Base-by-base conservation (phyloP, 2,797 vertebrate genomes). In the Myotis vivesi region DNA sequence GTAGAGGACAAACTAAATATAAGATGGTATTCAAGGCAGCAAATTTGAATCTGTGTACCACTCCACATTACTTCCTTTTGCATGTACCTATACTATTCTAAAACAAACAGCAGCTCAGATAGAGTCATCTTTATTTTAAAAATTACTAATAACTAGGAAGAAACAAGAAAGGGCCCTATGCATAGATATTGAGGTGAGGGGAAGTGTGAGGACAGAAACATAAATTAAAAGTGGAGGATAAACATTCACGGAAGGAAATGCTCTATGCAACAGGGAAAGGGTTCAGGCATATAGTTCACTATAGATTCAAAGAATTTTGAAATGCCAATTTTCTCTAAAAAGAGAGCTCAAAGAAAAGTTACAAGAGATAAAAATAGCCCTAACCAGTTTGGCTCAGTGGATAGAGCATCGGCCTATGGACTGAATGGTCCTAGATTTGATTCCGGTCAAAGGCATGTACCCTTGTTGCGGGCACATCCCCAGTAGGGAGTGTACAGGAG, bases 171-270 rank as follows among this genome's bases (percentile, higher is more conserved):
- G 13, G 2, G 28, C 57, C 1, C 12, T 81, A 49, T 10, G 53
- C 8, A 41, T 20, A 64, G 46, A 38, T 73, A 57, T 1, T 16
- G 8, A 53, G 66, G 30, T 19, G 12, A 57, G 17, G 23, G 23
- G 3, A 38, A 77, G 11, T 64, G 3, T 23, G 30, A 94, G 16
- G 59, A 91, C n/a, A 81, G 33, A 44, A 76, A 79, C 49, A 36
- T 64, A 95, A 87, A 73, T 83, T 86, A 59, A 89, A 91, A 68
- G 44, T 57, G 87, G 41, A 68, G 49, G n/a, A 68, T 88, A 91
- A 66, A 17, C 2, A 51, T 87, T 84, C 76, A 85, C 3, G 28
- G 38, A 19, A 55, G 59, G 44, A 94, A 82, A 59, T 66, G 84
- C 11, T 84, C 44, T 77, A 69, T 20, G 55, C 44, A 82, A 83